Evolutionary conservation across 2,797 vertebrate genomes (phyloP).

Genomic region (Eulemur coronatus): DNA sequence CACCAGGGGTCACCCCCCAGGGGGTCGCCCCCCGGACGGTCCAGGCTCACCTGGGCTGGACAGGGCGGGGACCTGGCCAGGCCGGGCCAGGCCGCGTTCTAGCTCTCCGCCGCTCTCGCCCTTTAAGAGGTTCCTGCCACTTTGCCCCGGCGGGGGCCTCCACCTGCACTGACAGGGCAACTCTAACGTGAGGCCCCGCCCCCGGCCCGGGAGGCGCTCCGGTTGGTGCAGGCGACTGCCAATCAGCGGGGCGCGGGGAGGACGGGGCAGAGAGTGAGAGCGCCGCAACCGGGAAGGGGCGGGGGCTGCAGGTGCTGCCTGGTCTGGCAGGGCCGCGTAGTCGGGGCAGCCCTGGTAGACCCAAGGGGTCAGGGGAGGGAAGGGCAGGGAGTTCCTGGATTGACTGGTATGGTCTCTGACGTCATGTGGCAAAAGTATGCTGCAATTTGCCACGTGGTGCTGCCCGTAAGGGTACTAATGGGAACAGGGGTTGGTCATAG

Average conservation of each 20-base stretch:
- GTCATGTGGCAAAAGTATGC: slow-evolving; percentile 61
- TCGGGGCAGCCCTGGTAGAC: background rate
- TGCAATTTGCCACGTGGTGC: slow-evolving; percentile 56
- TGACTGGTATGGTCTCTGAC: slow-evolving; percentile 38
- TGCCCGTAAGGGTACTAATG: background rate
- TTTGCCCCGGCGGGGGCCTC: slow-evolving; percentile 78
- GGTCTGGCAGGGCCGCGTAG: background rate
- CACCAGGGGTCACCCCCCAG: background rate
- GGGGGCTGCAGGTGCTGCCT: slow-evolving; percentile 68
- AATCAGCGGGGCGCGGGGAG: slow-evolving; percentile 48
- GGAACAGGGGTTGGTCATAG: background rate
- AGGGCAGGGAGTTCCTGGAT: background rate
- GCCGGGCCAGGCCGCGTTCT: slow-evolving; percentile 62
- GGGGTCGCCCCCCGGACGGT: background rate
- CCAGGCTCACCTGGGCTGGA: slow-evolving; percentile 71
- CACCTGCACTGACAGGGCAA: slow-evolving; percentile 82
- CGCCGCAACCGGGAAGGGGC: slow-evolving; percentile 52
- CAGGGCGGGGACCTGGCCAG: slow-evolving; percentile 57
- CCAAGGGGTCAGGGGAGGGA: background rate
- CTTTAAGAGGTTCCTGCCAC: slow-evolving; percentile 80
- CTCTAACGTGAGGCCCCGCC: slow-evolving; percentile 71
- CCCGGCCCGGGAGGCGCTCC: slow-evolving; percentile 29
- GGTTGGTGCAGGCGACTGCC: slow-evolving; percentile 69
- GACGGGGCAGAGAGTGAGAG: background rate
- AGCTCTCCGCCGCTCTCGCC: slow-evolving; percentile 55